Evolutionary conservation across 1,140 invertebrate genomes (phyloP).

Genomic region (Drosophila jambulina): DNA sequence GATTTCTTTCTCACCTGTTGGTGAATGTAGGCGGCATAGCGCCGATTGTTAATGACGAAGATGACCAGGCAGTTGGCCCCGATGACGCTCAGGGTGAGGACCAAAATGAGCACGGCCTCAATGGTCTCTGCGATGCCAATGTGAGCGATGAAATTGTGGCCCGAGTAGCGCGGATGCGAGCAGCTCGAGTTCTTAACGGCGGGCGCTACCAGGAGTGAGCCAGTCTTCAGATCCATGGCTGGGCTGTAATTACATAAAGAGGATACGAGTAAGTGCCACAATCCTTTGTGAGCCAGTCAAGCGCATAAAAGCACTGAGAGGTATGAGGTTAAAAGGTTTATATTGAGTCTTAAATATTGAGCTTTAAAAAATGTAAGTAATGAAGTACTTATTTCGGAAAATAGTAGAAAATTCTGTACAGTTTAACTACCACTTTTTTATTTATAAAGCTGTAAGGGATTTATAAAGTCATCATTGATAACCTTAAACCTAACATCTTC

Average conservation of each 20-base stretch:
- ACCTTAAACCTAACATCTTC: background rate
- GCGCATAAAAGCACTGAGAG: background rate
- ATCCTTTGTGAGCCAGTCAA: constrained; percentile 3
- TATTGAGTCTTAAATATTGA: background rate
- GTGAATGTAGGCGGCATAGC: constrained; percentile 93
- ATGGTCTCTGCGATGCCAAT: constrained; percentile 89
- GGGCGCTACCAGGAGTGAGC: constrained; percentile 90
- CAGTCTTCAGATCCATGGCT: constrained; percentile 84
- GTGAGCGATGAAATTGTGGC: constrained; percentile 87
- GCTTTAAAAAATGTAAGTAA: background rate
- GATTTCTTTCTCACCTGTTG: constrained; percentile 88
- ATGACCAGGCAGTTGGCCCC: constrained; percentile 92
- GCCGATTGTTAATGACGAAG: constrained; percentile 92
- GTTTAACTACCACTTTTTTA: background rate
- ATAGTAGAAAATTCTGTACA: background rate
- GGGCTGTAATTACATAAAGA: constrained; percentile 31
- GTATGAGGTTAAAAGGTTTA: too few species aligned
- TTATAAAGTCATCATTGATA: background rate
- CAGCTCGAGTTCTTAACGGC: constrained; percentile 92
- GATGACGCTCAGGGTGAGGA: constrained; percentile 91
- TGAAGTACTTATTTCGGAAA: background rate
- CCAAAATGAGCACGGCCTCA: constrained; percentile 90
- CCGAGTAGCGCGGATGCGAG: constrained; percentile 88
- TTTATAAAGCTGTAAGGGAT: background rate
- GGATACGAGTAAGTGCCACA: background rate